phyloP scores from a whole-genome alignment of 2,797 vertebrate species.

The Xerus rutilus region DNA sequence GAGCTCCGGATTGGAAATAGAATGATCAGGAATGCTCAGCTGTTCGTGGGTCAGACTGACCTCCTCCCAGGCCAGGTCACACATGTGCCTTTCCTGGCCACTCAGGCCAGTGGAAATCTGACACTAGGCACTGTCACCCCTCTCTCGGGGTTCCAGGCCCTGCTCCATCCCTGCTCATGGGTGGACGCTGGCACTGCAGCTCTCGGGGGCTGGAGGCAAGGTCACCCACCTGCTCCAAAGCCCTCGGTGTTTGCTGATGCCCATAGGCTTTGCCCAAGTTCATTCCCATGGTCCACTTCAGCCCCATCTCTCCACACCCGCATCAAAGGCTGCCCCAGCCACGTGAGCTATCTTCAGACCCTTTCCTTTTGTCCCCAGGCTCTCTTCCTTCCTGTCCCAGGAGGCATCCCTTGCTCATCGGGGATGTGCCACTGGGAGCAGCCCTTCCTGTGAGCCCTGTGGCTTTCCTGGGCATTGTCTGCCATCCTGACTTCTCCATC shows the following conservation, averaged over 20 bases:
- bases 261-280: not conserved
- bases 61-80: slow-evolving; percentile 71
- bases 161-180: not conserved
- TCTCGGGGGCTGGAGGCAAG: not conserved
- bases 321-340: not conserved
- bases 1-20: slow-evolving; percentile 64
- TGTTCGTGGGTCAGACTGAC: slow-evolving; percentile 77
- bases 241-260: not conserved
- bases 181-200: too few species aligned
- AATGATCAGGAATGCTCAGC: slow-evolving; percentile 68
- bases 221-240: not conserved
- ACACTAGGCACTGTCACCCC: not conserved
- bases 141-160: not conserved
- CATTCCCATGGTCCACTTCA: not conserved
- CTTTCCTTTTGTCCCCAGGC: accelerated
- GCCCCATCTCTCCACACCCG: not conserved
- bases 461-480: not conserved
- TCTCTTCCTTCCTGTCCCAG: not conserved
- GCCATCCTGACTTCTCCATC: accelerated
- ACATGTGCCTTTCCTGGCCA: slow-evolving; percentile 22
- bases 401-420: too few species aligned
- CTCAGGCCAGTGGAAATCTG: slow-evolving; percentile 56
- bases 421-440: not conserved
- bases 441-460: accelerated
- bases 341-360: accelerated